A percentile compares a stretch with the other conserved stretches of the same genome.
Evolutionary conservation across 2,113 vertebrate species (phyloP).

Genomic region (Crotalus horridus): DNA sequence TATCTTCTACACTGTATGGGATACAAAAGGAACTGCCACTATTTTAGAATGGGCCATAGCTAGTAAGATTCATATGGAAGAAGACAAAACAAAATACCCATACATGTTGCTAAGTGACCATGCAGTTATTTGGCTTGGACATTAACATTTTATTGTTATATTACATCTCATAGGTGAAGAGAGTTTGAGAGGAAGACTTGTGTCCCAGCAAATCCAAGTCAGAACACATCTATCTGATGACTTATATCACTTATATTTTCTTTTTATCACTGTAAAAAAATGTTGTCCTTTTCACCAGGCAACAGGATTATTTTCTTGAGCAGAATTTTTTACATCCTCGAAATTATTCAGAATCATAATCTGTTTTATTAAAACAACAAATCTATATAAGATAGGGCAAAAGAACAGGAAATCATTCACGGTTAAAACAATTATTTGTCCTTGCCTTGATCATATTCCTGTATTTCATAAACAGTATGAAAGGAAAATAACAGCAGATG

Average conservation of each 20-base stretch:
- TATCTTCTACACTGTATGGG: not conserved
- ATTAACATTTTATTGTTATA: not conserved
- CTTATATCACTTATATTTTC: not conserved
- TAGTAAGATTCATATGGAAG: not conserved
- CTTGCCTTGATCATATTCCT: not conserved
- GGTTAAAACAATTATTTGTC: not conserved
- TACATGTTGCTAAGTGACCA: not conserved
- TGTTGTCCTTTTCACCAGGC: not conserved
- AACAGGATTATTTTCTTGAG: constrained; percentile 11
- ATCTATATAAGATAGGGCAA: not conserved
- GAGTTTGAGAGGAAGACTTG: not conserved
- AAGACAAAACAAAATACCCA: not conserved
- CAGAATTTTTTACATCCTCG: not conserved
- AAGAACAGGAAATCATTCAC: not conserved
- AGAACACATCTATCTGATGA: not conserved
- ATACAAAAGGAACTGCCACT: not conserved
- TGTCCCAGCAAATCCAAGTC: not conserved
- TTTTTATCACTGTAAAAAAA: not conserved
- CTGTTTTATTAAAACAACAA: not conserved
- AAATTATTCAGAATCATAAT: constrained; percentile 12
- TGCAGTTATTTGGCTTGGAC: not conserved
- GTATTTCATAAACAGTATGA: not conserved
- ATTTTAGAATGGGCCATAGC: not conserved
- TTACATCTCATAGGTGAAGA: not conserved
- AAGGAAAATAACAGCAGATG: not conserved